phyloP scores from a whole-genome alignment of 2,797 vertebrate species.

The Bradypus variegatus region DNA sequence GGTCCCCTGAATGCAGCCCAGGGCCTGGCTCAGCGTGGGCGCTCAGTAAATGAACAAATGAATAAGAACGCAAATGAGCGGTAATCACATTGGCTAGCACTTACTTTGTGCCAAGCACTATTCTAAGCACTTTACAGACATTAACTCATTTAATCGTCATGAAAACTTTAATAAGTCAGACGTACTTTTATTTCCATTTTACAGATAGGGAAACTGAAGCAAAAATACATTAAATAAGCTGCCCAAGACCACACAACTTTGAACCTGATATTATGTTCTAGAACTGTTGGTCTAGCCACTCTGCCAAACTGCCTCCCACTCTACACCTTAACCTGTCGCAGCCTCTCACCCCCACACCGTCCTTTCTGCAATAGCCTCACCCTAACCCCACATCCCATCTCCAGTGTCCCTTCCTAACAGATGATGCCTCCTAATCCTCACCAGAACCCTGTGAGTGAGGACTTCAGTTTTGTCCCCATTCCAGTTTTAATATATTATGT shows the following conservation, averaged over 20 bases:
- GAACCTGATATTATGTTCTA: not conserved
- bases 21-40: not conserved
- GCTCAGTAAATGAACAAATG: slow-evolving; percentile 38
- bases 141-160: slow-evolving; percentile 3
- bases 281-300: not conserved
- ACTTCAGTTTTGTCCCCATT: not conserved
- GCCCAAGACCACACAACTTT: not conserved
- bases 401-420: not conserved
- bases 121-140: slow-evolving; percentile 3
- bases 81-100: not conserved
- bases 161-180: not conserved
- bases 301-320: no score
- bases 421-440: not conserved
- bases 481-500: no score
- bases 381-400: not conserved
- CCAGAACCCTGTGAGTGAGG: not conserved
- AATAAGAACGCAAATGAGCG: slow-evolving; percentile 33
- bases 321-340: not conserved
- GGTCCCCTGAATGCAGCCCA: not conserved
- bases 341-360: not conserved
- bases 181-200: not conserved
- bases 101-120: not conserved
- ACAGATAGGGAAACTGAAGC: not conserved
- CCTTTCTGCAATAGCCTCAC: not conserved
- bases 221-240: not conserved